Base-by-base conservation (phyloP, 1,140 invertebrate genomes). In the Panagrolaimus sp. region DNA sequence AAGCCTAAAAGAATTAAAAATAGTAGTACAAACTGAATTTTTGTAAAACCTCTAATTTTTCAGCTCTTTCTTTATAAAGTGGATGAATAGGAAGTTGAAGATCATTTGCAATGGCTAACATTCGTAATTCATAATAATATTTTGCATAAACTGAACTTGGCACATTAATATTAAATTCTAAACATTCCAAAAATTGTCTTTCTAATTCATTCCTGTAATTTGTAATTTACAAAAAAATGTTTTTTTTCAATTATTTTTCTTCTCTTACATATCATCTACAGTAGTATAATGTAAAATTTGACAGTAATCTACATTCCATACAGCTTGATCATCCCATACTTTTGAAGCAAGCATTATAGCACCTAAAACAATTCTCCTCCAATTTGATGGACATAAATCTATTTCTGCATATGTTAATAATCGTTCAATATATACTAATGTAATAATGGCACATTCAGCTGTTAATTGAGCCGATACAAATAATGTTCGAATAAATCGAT, bases 301-400 rank as follows among this genome's bases (percentile, higher is more conserved):
- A 86, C 96, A 98, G 85, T 98, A 99, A 85, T 99, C 96, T 25
- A 99, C 94, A 87, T 98, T 99, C 96, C 96, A 99, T 7, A 99
- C 96, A 53, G 96, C 96, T 85, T 99, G 96, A 85, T 99, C 96
- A 84, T 99, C 96, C 96, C 96, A 99, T 0, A 87, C 96, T 87
- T 99, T 99, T n/a, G 93, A 97, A 5, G 96, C 93, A 70, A 99
- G 86, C 74, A 99, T 87, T 83, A 99, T 97, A 74, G 96, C 94
- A 79, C 93, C 93, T 77, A 96, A 87, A 61, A 96, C 92, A 84
- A 96, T 95, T 80, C 93, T 87, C 83, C 93, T 93, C 96, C 96
- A 99, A 84, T 96, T 98, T 16, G 89, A 91, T 23, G 96, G 93
- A 61, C 91, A 91, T 79, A 99, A 92, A 85, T 99, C 95, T 73